Conservation (phyloP, 2,888 invertebrate genomes). For the Erynnis tages region DNA sequence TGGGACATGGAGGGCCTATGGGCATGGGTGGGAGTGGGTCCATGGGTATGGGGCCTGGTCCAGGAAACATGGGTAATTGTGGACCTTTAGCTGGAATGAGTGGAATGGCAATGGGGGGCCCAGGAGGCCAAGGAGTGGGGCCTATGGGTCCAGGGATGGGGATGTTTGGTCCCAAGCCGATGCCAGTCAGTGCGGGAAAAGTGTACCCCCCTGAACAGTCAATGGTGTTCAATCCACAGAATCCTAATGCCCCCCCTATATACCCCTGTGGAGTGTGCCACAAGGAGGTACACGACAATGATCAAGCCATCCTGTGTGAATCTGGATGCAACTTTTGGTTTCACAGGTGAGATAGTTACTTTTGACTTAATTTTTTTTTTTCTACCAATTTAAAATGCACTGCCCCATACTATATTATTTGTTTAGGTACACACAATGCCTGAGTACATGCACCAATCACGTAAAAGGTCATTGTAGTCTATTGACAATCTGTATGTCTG, state of each 20-base stretch:
- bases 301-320: constrained; percentile 98
- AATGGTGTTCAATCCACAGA: constrained; percentile 99
- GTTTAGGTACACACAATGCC: too few species aligned
- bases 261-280: constrained; percentile 99
- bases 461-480: too few species aligned
- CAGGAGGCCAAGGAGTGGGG: constrained; percentile 78
- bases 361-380: neutral
- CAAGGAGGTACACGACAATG: constrained; percentile 99
- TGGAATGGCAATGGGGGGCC: constrained; percentile 78
- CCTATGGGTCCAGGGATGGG: constrained; percentile 83
- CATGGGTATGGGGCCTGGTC: constrained; percentile 74
- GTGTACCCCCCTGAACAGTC: constrained; percentile 97
- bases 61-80: constrained; percentile 76
- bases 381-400: neutral
- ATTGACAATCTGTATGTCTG: too few species aligned
- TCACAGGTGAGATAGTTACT: constrained; percentile 88
- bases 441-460: too few species aligned
- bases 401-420: neutral
- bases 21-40: constrained; percentile 73
- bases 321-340: constrained; percentile 99
- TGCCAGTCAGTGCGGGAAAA: constrained; percentile 95
- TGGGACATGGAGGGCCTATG: constrained; percentile 78
- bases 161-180: constrained; percentile 90
- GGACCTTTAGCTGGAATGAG: constrained; percentile 78
- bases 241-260: constrained; percentile 98